Conservation (phyloP, 2,113 vertebrate species). For the Rhinichthys klamathensis region DNA sequence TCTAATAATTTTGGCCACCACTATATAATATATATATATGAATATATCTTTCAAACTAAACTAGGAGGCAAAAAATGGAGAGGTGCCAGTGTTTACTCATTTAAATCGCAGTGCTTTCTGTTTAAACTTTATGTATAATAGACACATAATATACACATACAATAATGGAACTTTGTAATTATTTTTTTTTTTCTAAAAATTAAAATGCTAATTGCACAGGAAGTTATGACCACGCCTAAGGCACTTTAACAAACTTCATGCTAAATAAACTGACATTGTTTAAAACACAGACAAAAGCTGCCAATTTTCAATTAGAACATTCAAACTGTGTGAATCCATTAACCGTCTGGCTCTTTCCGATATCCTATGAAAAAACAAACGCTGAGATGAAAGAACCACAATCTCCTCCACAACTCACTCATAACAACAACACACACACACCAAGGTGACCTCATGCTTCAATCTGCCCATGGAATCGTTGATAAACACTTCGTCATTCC, state of each 20-base stretch:
- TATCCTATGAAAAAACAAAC: background rate
- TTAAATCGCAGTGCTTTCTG: background rate
- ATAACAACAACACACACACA: background rate
- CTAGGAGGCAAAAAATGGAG: background rate
- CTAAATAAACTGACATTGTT: slow-evolving; percentile 23
- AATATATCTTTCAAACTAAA: too few species aligned
- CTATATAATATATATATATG: too few species aligned
- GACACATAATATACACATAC: background rate
- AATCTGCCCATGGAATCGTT: slow-evolving; percentile 10
- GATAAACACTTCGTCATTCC: slow-evolving; percentile 34
- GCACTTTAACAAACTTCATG: slow-evolving; percentile 40
- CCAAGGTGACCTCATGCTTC: slow-evolving; percentile 38
- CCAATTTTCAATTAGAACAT: slow-evolving; percentile 11
- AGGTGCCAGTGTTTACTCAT: background rate
- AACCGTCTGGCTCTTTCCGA: background rate
- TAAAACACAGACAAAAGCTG: background rate
- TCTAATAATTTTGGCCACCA: too few species aligned
- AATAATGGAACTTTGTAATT: slow-evolving; percentile 4
- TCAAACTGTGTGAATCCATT: slow-evolving; percentile 25
- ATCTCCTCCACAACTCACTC: background rate
- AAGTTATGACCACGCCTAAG: slow-evolving; percentile 13
- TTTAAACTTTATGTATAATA: background rate
- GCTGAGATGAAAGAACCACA: background rate
- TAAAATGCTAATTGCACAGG: background rate
- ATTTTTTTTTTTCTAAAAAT: background rate